Conservation (phyloP, 2,888 invertebrate species). For the Athalia circularis region DNA sequence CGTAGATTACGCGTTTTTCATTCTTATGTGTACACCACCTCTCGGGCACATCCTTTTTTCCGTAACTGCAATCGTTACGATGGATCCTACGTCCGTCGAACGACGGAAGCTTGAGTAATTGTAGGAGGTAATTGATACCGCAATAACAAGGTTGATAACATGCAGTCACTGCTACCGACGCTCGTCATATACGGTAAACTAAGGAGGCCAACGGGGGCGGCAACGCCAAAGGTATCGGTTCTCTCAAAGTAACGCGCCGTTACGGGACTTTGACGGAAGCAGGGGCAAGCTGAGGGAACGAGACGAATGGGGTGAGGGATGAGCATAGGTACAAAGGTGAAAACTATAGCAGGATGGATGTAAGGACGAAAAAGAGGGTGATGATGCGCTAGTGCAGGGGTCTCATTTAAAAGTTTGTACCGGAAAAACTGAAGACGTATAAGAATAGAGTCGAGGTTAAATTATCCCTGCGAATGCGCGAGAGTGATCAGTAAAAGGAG, state of each 20-base stretch:
- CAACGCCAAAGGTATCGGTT: constrained; percentile 36
- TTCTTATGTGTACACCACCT: neutral
- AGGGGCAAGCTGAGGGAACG: neutral
- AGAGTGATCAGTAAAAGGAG: constrained; percentile 46
- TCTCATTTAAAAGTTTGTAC: constrained; percentile 70
- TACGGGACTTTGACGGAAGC: constrained; percentile 15
- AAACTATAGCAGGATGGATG: constrained; percentile 44
- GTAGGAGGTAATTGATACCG: constrained; percentile 61
- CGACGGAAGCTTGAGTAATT: constrained; percentile 56
- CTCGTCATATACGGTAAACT: neutral
- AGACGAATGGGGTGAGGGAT: constrained; percentile 16
- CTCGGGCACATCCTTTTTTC: constrained; percentile 11
- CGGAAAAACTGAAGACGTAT: constrained; percentile 14
- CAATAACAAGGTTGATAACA: constrained; percentile 64
- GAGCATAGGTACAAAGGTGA: constrained; percentile 29
- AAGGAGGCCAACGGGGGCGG: constrained; percentile 1
- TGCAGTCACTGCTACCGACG: constrained; percentile 50
- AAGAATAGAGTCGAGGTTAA: constrained; percentile 12
- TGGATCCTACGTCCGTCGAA: constrained; percentile 16
- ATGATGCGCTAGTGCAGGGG: constrained; percentile 65
- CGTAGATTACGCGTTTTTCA: neutral
- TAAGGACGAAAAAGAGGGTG: constrained; percentile 46
- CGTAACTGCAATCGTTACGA: constrained; percentile 38
- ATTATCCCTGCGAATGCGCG: constrained; percentile 28
- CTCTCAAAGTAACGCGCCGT: constrained; percentile 36